A percentile compares a stretch with the other conserved stretches of the same genome.
These are phyloP conservation scores for Macrochelys suwanniensis DNA, from an alignment of 2,797 vertebrate species.

Conservation along the genomic window DNA sequence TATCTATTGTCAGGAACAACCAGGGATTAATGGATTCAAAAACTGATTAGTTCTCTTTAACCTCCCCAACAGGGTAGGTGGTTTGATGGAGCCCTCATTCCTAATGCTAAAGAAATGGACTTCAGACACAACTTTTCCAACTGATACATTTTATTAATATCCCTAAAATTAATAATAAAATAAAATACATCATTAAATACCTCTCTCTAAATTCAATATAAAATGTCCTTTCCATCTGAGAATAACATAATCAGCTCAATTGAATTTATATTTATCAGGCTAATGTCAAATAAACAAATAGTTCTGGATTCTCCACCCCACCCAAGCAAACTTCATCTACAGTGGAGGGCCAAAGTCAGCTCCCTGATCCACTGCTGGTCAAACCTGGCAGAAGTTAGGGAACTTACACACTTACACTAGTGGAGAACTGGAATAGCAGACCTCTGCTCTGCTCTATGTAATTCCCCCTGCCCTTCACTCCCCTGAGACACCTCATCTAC, in stretches of 20 bases:
- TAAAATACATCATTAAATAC: not conserved
- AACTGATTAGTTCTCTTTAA: not conserved
- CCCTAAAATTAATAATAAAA: not conserved
- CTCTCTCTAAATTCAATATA: not conserved
- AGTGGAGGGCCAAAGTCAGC: not conserved
- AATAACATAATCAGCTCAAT: not conserved
- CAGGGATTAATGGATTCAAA: not conserved
- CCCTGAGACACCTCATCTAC: not conserved
- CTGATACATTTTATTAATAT: not conserved
- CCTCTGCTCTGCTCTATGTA: too few relatives aligned
- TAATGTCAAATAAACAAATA: not conserved
- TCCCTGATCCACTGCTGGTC: not conserved
- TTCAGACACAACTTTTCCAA: not conserved
- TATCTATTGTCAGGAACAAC: not conserved
- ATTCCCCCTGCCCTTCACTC: fast-evolving
- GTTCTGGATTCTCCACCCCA: not conserved
- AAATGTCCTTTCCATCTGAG: not conserved
- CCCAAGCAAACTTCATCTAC: not conserved
- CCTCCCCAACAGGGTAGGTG: not conserved
- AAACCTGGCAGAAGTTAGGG: not conserved
- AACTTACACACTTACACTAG: not conserved
- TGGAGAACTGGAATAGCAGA: not conserved
- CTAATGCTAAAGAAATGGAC: not conserved
- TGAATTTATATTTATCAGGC: not conserved
- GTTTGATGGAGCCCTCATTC: not conserved